These are phyloP conservation scores for Octodon degus DNA, from an alignment of 2,113 vertebrate species.

Conservation along the genomic window DNA sequence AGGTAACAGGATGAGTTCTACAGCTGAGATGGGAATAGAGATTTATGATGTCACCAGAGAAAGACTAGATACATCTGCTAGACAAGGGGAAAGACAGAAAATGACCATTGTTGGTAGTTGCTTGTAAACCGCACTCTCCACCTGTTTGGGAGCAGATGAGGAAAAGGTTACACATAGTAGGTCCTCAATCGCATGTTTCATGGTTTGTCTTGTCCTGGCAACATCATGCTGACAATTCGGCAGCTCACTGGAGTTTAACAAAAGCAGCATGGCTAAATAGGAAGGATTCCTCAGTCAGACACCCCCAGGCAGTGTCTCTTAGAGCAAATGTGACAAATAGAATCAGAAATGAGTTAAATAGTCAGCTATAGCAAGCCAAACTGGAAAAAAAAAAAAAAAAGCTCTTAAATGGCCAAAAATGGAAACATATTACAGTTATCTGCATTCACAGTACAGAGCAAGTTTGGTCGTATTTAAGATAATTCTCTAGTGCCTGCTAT, in stretches of 20 bases:
- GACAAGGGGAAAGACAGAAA: not conserved
- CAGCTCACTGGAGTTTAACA: constrained; percentile 84
- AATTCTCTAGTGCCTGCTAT: constrained; percentile 92
- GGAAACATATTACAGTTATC: constrained; percentile 91
- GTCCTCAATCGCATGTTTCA: constrained; percentile 30
- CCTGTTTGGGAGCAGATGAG: constrained; percentile 48
- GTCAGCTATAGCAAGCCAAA: constrained; percentile 86
- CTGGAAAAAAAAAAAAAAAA: constrained; percentile 86
- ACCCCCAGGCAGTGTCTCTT: constrained; percentile 80
- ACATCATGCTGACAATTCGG: constrained; percentile 61
- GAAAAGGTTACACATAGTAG: constrained; percentile 40
- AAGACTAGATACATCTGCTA: not conserved
- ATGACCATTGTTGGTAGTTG: not conserved
- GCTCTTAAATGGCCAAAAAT: constrained; percentile 88
- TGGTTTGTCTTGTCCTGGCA: constrained; percentile 74
- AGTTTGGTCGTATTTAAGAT: constrained; percentile 92
- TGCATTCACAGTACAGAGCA: constrained; percentile 87
- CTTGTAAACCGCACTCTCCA: not conserved
- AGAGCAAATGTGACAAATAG: constrained; percentile 85
- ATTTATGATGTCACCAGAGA: not conserved
- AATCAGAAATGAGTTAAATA: constrained; percentile 89
- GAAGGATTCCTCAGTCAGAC: constrained; percentile 81
- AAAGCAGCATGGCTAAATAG: constrained; percentile 80
- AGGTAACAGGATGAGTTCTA: not conserved
- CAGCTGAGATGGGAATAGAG: not conserved